Conservation (phyloP, 2,797 vertebrate species). For the Gambusia yucatana region DNA sequence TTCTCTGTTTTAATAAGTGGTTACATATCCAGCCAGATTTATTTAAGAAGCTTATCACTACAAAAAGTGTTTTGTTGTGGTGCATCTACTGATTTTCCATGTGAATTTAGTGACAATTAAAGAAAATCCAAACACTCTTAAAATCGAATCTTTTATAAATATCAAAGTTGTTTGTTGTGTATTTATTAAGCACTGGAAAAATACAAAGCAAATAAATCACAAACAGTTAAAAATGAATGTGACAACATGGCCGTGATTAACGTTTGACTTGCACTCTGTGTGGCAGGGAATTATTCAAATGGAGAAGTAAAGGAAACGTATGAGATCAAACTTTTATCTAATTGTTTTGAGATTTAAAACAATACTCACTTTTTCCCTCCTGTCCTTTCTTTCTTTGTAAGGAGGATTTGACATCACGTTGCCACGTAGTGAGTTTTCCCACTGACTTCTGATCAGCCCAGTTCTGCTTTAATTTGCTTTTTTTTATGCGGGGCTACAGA, state of each 20-base stretch:
- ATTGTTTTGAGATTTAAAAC: constrained; percentile 9
- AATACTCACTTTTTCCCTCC: background rate
- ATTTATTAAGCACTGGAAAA: background rate
- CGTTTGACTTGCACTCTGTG: background rate
- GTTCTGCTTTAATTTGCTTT: constrained; percentile 51
- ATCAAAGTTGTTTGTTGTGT: background rate
- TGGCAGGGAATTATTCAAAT: background rate
- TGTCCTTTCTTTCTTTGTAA: constrained; percentile 1
- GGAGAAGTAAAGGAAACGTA: background rate
- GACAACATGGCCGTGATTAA: background rate
- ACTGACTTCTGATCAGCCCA: constrained; percentile 29
- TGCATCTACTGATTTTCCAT: no score
- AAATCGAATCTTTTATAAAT: background rate
- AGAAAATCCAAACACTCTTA: background rate
- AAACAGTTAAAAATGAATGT: background rate
- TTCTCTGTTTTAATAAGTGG: background rate
- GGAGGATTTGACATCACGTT: background rate
- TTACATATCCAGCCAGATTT: background rate
- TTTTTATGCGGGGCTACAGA: constrained; percentile 41
- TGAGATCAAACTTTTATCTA: constrained; percentile 6
- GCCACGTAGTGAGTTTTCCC: constrained; percentile 2
- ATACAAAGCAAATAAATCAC: background rate
- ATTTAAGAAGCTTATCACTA: background rate
- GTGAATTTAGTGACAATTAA: background rate
- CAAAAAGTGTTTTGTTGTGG: background rate